Evolutionary conservation across 2,888 invertebrate genomes (phyloP), one percentile per base, ranked within the genome.

Genomic region (Ochlodes sylvanus): DNA sequence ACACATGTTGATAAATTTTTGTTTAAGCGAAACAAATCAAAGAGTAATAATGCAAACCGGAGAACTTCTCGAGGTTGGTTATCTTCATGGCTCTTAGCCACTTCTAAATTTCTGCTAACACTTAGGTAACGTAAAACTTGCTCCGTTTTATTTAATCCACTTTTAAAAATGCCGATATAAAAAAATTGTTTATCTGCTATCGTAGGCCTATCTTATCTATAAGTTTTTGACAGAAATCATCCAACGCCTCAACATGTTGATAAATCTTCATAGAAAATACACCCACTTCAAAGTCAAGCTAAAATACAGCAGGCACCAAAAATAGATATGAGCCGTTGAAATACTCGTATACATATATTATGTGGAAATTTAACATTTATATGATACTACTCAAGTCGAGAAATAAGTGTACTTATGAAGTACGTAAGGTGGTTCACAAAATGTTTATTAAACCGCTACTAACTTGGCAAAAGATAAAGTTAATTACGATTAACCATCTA

Each of bases 101-200:
- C 7, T 4, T 10, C 7, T 50, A 50, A 19, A 50, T 19, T 50
- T 5, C 19, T 19, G 2, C 19, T 50, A 44, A 7, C 44, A 7
- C 47, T 47, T 17, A 7, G 17, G 17, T 9, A 7, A 15, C 17
- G 14, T 42, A 47, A 47, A 47, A 17, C 17, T 47, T 50, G 50
- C 19, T 50, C 10, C 10, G 50, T 50, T 50, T 3, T 4, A 47
- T 9, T 44, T 15, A 44, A 9, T 50, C 50, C 17, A 19, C 50
- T 19, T 38, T 19, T 7, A 50, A 9, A 4, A 50, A 50, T 50
- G 19, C 50, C 50, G 6, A 54, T n/a, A n/a, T 54, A 57, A 63
- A 54, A 27, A 67, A 63, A 17, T 63, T 14, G 60, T 65, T 84
- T 84, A 54, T 83, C 83, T 81, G 77, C 72, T 73, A 60, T 52